Evolutionary conservation across 2,888 invertebrate species (phyloP), one percentile per base, ranked within the genome.

Genomic region (Eurois occulta): DNA sequence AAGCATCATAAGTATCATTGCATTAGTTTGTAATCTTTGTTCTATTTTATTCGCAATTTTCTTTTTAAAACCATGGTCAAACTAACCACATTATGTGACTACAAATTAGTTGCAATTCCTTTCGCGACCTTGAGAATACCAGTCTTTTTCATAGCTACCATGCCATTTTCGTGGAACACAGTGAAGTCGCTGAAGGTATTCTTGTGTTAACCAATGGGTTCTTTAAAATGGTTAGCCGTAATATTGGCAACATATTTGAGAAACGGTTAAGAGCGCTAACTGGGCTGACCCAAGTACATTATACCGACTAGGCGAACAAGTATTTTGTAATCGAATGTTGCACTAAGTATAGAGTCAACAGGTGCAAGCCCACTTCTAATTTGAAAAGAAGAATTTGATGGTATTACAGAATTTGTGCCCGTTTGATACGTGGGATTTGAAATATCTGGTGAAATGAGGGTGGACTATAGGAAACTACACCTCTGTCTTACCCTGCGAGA

Each of bases 251-350:
- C 38, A 28, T 46, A 18, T 79, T 88, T 88, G 72, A 52, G 88
- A 79, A 86, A 88, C 69, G 28, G 80, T 86, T 68, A 55, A 69
- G 70, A 82, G 83, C 75, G 82, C 76, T 84, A 87, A 87, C 74
- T 76, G 55, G 65, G 28, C 55, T 74, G 85, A 62, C 79, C 81
- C 52, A 67, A 76, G 83, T 68, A 52, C 35, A 64, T 68, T 72
- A 67, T 48, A 74, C 60, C 46, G 46, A 58, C 46, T 72, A 66
- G 79, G 28, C 72, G 28, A 77, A 76, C 75, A 72, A 66, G 75
- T 70, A 75, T 88, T 79, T 80, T 74, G 87, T 74, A 88, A 88
- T 43, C 41, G 62, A 80, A 75, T 72, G 66, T 83, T 79, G 74
- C 62, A 77, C 35, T 46, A 72, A 75, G 70, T 77, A 41, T 55